Evolutionary conservation across 2,113 vertebrate genomes (phyloP), one percentile per base, ranked within the genome.

Genomic region (Microtus oregoni): DNA sequence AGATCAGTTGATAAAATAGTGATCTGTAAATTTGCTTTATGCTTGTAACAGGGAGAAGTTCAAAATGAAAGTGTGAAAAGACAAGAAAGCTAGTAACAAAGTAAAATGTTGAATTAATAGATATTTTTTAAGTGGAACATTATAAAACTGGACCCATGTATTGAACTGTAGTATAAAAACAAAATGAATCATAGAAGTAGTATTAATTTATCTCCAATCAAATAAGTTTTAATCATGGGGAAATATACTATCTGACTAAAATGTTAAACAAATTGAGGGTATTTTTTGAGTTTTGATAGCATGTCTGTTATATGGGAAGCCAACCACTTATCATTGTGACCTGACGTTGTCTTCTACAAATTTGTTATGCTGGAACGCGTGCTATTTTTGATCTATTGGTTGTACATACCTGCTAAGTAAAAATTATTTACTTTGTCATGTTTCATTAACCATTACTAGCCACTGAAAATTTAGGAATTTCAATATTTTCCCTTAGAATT

Each of bases 311-410:
- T 44, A 22, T 65, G 41, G 14, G 4, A 44, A 44, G 7, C 4
- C 15, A 67, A 20, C 5, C 28, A 32, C 44, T 67, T 65, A 85
- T 19, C 8, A 20, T 19, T 30, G 61, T 20, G 41, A 17, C 41
- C 47, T 32, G 14, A 11, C 32, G 0, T 11, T 86, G 9, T 22
- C 15, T 47, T 86, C 41, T 68, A 20, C 30, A 47, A 67, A 52
- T n/a, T 7, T 3, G 26, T n/a, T 52, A 26, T 1, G 7, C 47
- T 26, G 67, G 3, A n/a, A 86, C n/a, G 0, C 0, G 5, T 14
- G 32, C 28, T 8, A 0, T 32, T 28, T 86, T 32, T 44, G 26
- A 2, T 9, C 14, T 32, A 67, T 41, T 22, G 63, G 4, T 19
- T 44, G 14, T 32, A 67, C 15, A 67, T 67, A 3, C 41, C 17